Evolutionary conservation across 1,140 invertebrate species (phyloP).

Genomic region (Alviniconcha marisindica): DNA sequence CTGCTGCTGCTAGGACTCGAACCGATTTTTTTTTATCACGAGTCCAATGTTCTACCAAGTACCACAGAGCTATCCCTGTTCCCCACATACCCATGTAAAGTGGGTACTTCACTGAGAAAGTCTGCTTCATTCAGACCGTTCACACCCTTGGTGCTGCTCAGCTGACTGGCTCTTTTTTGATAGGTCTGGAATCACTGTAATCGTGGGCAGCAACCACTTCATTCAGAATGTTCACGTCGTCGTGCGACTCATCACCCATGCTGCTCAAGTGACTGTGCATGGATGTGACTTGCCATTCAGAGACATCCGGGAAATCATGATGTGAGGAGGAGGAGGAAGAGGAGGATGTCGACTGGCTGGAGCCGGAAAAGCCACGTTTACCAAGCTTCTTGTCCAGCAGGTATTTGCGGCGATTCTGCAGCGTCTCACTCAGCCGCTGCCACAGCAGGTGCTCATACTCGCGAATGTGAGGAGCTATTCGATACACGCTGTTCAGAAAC

Average conservation of each 20-base stretch:
- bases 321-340: background rate
- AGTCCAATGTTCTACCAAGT: too few relatives aligned
- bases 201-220: background rate
- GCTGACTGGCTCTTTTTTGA: background rate
- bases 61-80: too few relatives aligned
- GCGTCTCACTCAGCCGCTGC: slow-evolving; percentile 54
- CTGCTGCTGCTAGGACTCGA: too few relatives aligned
- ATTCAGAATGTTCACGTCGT: slow-evolving; percentile 9
- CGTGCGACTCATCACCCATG: background rate
- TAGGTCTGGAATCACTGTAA: background rate
- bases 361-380: slow-evolving; percentile 35
- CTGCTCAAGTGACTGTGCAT: slow-evolving; percentile 2
- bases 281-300: background rate
- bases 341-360: background rate
- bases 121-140: too few relatives aligned
- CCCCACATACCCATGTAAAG: too few relatives aligned
- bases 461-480: slow-evolving; percentile 51
- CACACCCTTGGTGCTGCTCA: background rate
- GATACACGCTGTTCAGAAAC: slow-evolving; percentile 48
- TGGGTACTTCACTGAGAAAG: too few relatives aligned
- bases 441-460: slow-evolving; percentile 47
- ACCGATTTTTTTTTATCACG: too few relatives aligned
- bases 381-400: slow-evolving; percentile 54
- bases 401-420: slow-evolving; percentile 58
- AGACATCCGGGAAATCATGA: background rate